Conservation (phyloP, 2,888 invertebrate genomes). For the Volucella zonaria region DNA sequence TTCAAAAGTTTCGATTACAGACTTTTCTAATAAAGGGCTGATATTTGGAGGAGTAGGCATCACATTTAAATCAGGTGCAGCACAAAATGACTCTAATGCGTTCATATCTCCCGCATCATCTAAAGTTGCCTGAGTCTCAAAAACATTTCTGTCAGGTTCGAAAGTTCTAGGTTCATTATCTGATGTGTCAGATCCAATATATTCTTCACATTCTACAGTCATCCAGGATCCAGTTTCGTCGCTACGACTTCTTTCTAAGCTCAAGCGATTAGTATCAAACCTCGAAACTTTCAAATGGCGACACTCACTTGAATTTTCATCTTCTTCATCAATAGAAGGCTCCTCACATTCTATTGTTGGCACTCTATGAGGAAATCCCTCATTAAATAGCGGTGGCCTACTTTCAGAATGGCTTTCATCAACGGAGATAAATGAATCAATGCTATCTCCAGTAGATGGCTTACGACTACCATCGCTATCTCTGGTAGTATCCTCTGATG, state of each 20-base stretch:
- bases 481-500: slow-evolving; percentile 82
- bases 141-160: slow-evolving; percentile 80
- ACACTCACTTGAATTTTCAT: slow-evolving; percentile 79
- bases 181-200: slow-evolving; percentile 86
- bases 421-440: slow-evolving; percentile 82
- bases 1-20: slow-evolving; percentile 79
- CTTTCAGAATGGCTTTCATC: slow-evolving; percentile 86
- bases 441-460: slow-evolving; percentile 84
- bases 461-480: slow-evolving; percentile 79
- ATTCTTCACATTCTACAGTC: slow-evolving; percentile 87
- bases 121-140: slow-evolving; percentile 85
- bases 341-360: slow-evolving; percentile 83
- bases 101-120: slow-evolving; percentile 85
- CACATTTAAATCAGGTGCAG: slow-evolving; percentile 83
- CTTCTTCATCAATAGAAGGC: slow-evolving; percentile 81
- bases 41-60: slow-evolving; percentile 86
- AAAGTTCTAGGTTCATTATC: slow-evolving; percentile 83
- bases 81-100: slow-evolving; percentile 81
- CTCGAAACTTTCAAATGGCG: slow-evolving; percentile 80
- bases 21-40: slow-evolving; percentile 85
- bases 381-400: slow-evolving; percentile 78
- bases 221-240: slow-evolving; percentile 88
- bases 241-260: slow-evolving; percentile 84
- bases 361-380: slow-evolving; percentile 81
- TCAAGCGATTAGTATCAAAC: slow-evolving; percentile 79